phyloP scores from a whole-genome alignment of 2,888 invertebrate species.

The Chrysolina haemoptera region DNA sequence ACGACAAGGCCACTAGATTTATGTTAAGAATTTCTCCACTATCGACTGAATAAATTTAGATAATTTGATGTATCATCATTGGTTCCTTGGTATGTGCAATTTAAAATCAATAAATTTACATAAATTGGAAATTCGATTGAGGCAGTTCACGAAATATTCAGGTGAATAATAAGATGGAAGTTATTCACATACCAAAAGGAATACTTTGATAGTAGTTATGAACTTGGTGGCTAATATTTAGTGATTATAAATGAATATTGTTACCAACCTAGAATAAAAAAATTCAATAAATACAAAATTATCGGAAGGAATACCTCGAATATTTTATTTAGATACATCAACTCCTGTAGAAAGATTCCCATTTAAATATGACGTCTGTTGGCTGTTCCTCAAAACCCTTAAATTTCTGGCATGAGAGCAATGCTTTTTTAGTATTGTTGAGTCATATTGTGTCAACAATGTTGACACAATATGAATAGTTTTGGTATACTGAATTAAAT shows the following conservation, averaged over 20 bases:
- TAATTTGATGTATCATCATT: constrained; percentile 41
- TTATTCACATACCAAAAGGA: not conserved
- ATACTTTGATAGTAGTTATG: not conserved
- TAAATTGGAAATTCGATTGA: constrained; percentile 18
- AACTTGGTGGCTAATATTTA: not conserved
- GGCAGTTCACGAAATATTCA: constrained; percentile 9
- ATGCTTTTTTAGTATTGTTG: too few species aligned
- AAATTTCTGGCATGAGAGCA: too few species aligned
- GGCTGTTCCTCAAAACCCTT: too few species aligned
- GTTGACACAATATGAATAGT: too few species aligned
- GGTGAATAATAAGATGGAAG: not conserved
- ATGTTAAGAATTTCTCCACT: constrained; percentile 45
- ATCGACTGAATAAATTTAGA: constrained; percentile 46
- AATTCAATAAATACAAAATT: too few species aligned
- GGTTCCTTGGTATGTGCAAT: constrained; percentile 31
- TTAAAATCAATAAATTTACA: constrained; percentile 34
- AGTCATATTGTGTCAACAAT: too few species aligned
- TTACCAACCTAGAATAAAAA: too few species aligned
- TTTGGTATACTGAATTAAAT: too few species aligned
- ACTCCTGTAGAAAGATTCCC: too few species aligned
- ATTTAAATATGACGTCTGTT: too few species aligned
- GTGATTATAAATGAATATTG: not conserved
- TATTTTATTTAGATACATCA: too few species aligned
- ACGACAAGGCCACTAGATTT: constrained; percentile 65
- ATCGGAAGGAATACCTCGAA: too few species aligned